Conservation (phyloP, 2,888 invertebrate genomes). For the Boloria selene region DNA sequence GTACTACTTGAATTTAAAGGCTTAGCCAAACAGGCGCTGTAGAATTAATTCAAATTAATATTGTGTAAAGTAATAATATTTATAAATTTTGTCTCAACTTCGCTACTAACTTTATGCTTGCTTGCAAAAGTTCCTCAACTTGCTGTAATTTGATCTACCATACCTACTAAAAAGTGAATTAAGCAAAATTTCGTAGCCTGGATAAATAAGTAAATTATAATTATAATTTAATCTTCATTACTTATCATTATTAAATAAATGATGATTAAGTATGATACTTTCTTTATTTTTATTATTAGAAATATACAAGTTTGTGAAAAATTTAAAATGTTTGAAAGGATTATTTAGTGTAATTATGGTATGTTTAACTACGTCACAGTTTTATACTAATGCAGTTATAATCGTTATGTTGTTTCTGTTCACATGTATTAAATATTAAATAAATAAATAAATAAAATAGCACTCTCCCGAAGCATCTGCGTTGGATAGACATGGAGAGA, state of each 20-base stretch:
- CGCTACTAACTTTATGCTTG: slow-evolving; percentile 24
- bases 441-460: too few species aligned
- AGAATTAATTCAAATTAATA: slow-evolving; percentile 29
- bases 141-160: slow-evolving; percentile 25
- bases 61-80: slow-evolving; percentile 24
- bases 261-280: too few species aligned
- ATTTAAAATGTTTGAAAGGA: too few species aligned
- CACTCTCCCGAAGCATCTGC: too few species aligned
- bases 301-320: too few species aligned
- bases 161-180: slow-evolving; percentile 26
- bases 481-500: too few species aligned
- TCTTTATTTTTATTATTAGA: too few species aligned
- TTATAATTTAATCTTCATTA: slow-evolving; percentile 4
- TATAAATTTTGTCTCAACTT: slow-evolving; percentile 31
- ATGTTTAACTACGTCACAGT: too few species aligned
- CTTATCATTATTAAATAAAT: background rate
- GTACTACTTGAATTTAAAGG: slow-evolving; percentile 11
- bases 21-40: slow-evolving; percentile 24
- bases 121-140: slow-evolving; percentile 31
- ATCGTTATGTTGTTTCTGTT: too few species aligned
- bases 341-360: too few species aligned
- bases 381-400: too few species aligned
- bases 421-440: too few species aligned
- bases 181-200: slow-evolving; percentile 20
- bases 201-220: slow-evolving; percentile 14